Evolutionary conservation across 1,140 invertebrate species (phyloP), one percentile per base, ranked within the genome.

Genomic region (Anadara kagoshimensis): DNA sequence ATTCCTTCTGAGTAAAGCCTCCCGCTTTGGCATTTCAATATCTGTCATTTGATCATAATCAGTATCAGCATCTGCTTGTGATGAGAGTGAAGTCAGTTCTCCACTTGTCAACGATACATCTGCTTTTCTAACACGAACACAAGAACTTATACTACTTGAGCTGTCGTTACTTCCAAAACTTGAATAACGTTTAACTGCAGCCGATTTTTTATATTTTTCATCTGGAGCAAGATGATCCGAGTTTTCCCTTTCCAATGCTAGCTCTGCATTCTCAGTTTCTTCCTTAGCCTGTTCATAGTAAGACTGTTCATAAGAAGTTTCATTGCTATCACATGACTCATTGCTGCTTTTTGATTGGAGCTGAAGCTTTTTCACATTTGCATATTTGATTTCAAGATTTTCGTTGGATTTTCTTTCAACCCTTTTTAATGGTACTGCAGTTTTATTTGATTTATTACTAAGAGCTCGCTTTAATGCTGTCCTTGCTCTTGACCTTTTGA

Each of bases 151-250:
- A 64, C 79, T 84, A 56, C 73, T 75, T 22, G 66, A 75, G 67
- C 78, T 84, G 67, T 82, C 82, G 67, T 76, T 79, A 59, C 80
- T 83, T 56, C 80, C 82, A 41, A 85, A 84, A 72, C 80, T 84
- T 24, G 77, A 80, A 64, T 70, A 79, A 16, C 74, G 56, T 51
- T 73, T 74, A 0, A 75, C 63, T 16, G 36, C 64, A 10, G 56
- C 24, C 20, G 56, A 73, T 49, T 64, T 65, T 16, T 45, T 41
- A 59, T 47, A 44, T 36, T 47, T 53, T 57, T 69, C 26, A 29
- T 62, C 43, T 36, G 29, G 29, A 47, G 4, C 10, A 18, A 8
- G 11, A 36, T 53, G 47, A 36, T 41, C 49, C n/a, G 49, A 20
- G 22, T 26, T 29, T 12, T 51, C 59, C 7, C 5, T n/a, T n/a